phyloP scores from a whole-genome alignment of 1,140 invertebrate genomes.

The Camponotus vicinus region DNA sequence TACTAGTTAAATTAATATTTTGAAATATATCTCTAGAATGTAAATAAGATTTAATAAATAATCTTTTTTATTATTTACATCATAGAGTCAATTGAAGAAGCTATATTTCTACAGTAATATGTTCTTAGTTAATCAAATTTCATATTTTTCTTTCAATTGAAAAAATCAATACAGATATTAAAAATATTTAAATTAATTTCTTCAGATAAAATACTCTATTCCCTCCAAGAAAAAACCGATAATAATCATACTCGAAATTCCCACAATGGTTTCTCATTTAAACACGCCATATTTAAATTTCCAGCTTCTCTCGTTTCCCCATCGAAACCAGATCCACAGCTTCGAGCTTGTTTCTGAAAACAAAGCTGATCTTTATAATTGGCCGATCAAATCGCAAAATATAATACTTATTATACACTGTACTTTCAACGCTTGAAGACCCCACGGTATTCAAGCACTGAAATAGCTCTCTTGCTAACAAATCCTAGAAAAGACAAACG shows the following conservation, averaged over 20 bases:
- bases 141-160: neutral
- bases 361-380: constrained; percentile 39
- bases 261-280: neutral
- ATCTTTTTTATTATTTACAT: neutral
- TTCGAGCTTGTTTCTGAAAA: constrained; percentile 33
- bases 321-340: constrained; percentile 10
- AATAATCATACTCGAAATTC: neutral
- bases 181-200: neutral
- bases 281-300: neutral
- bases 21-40: neutral
- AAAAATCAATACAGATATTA: neutral
- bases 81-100: neutral
- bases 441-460: neutral
- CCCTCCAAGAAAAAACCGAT: neutral
- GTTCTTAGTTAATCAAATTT: neutral
- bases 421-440: too few species aligned
- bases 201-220: neutral
- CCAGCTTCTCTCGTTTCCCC: neutral
- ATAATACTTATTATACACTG: constrained; percentile 43
- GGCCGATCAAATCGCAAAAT: constrained; percentile 32
- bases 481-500: constrained; percentile 17
- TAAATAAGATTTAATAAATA: neutral
- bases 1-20: neutral
- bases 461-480: neutral
- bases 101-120: neutral